Conservation (phyloP, 2,888 invertebrate genomes). For the Sarcophaga rosellei region DNA sequence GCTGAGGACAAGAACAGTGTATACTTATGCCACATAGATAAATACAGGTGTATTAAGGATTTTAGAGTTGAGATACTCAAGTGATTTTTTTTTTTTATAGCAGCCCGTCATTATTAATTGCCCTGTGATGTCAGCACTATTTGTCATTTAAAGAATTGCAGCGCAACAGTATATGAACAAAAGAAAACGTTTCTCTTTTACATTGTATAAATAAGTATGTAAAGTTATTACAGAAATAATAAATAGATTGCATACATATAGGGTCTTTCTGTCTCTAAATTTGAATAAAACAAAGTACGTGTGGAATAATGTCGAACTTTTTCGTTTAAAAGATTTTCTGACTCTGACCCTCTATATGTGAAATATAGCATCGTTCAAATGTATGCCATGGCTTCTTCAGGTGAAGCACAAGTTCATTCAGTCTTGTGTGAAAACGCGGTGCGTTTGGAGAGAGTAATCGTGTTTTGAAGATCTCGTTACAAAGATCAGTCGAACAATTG, state of each 20-base stretch:
- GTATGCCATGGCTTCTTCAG: no score
- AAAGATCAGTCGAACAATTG: no score
- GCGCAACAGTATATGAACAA: not conserved
- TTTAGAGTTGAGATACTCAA: constrained; percentile 8
- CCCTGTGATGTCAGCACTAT: constrained; percentile 6
- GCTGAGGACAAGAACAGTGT: constrained; percentile 9
- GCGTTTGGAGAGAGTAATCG: no score
- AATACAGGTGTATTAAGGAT: constrained; percentile 48
- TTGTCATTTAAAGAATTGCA: constrained; percentile 19
- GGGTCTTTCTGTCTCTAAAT: no score
- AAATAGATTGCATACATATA: not conserved
- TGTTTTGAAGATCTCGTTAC: no score
- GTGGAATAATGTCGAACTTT: no score
- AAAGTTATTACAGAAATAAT: not conserved
- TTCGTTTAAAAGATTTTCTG: no score
- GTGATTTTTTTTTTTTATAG: not conserved
- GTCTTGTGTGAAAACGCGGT: no score
- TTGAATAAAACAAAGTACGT: no score
- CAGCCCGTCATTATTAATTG: constrained; percentile 28
- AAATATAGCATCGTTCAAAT: no score
- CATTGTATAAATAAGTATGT: not conserved
- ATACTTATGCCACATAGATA: not conserved
- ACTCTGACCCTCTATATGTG: no score
- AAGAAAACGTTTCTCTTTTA: not conserved
- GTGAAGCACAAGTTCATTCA: no score